phyloP scores from a whole-genome alignment of 2,113 vertebrate genomes.

The Pseudolaguvia tuberculata region DNA sequence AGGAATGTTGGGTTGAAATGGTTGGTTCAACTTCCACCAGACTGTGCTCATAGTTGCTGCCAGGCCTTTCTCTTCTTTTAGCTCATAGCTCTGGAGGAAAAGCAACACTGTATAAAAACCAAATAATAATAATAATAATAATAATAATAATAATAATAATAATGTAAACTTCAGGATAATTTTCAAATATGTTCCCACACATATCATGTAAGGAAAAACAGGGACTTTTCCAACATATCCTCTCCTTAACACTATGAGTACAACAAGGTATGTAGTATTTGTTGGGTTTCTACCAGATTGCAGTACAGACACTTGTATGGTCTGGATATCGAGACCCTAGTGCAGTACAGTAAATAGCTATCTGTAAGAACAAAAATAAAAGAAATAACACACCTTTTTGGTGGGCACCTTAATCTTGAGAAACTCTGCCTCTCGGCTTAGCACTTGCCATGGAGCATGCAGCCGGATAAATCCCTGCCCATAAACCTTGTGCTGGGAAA shows the following conservation, averaged over 20 bases:
- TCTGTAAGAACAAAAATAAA: neutral
- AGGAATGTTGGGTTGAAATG: conserved; percentile 84
- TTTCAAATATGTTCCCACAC: too few relatives aligned
- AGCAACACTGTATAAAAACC: neutral
- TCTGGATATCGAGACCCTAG: neutral
- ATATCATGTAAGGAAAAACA: neutral
- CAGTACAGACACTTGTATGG: neutral
- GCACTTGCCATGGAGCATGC: conserved; percentile 91
- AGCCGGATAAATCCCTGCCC: conserved; percentile 86
- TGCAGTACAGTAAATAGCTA: neutral
- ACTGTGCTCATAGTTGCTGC: conserved; percentile 73
- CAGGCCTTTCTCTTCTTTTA: conserved; percentile 81
- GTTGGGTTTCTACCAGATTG: neutral
- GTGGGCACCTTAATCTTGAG: conserved; percentile 98
- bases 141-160: neutral
- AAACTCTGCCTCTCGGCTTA: conserved; percentile 93
- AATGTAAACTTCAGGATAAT: neutral
- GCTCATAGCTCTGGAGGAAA: conserved; percentile 78
- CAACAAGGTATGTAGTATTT: neutral
- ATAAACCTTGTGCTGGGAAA: conserved; percentile 66
- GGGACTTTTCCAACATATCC: neutral
- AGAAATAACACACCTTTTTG: conserved; percentile 76
- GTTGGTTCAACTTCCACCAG: conserved; percentile 81
- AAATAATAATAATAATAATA: neutral
- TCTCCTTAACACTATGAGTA: too few relatives aligned